Evolutionary conservation across 2,888 invertebrate species (phyloP).

Genomic region (Spodoptera exigua): DNA sequence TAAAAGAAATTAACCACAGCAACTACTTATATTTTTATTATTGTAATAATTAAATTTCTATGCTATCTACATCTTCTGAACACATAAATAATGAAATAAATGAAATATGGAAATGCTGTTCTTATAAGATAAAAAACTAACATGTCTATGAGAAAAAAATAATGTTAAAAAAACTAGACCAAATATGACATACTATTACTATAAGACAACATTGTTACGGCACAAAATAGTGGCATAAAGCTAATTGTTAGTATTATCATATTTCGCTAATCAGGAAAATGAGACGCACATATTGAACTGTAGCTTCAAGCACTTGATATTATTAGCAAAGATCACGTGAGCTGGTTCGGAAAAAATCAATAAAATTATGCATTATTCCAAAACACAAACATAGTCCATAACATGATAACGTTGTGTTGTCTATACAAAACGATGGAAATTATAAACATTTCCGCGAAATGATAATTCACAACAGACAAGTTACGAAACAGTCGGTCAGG

Average conservation of each 20-base stretch:
- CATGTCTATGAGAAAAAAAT: too few species aligned
- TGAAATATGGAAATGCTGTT: too few species aligned
- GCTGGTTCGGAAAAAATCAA: conserved; percentile 19
- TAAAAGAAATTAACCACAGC: conserved; percentile 1
- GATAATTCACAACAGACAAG: conserved; percentile 53
- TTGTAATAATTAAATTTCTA: not conserved
- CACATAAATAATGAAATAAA: too few species aligned
- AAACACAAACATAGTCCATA: conserved; percentile 9
- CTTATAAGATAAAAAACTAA: too few species aligned
- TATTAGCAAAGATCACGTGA: conserved; percentile 57
- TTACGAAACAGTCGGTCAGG: conserved; percentile 79
- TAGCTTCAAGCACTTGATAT: conserved; percentile 33
- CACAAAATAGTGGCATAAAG: not conserved
- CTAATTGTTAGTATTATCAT: conserved; percentile 5
- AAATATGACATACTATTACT: too few species aligned
- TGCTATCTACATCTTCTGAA: too few species aligned
- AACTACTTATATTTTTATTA: conserved; percentile 17
- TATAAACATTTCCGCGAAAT: conserved; percentile 21
- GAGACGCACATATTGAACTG: conserved; percentile 17
- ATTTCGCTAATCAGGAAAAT: conserved; percentile 19
- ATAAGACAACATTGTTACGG: too few species aligned
- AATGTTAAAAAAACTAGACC: too few species aligned
- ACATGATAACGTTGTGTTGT: conserved; percentile 18
- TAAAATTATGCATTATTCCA: conserved; percentile 10
- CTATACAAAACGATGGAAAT: conserved; percentile 15